These are phyloP conservation scores for Periphyllus acericola DNA, from an alignment of 2,888 invertebrate genomes.

Conservation along the genomic window DNA sequence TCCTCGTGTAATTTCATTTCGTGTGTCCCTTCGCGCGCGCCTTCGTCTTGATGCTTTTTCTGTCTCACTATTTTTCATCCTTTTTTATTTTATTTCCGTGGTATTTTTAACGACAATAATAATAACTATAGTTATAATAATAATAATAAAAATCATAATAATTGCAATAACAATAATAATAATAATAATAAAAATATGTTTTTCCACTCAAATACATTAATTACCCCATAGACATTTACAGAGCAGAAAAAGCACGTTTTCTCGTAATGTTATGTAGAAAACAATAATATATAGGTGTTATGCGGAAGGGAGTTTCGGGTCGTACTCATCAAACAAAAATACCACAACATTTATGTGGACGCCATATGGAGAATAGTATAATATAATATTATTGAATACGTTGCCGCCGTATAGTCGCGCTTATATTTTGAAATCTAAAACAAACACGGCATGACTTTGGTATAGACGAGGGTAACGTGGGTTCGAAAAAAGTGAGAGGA, in stretches of 20 bases:
- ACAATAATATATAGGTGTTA: not conserved
- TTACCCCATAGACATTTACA: not conserved
- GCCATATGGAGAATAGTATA: not conserved
- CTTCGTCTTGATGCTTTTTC: not conserved
- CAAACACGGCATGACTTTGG: not conserved
- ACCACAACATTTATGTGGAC: not conserved
- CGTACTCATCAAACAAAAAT: not conserved
- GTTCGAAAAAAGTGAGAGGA: not conserved
- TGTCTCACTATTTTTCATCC: not conserved
- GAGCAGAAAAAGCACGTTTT: not conserved
- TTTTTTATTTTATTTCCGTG: not conserved
- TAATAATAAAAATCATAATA: not conserved
- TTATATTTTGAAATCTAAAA: not conserved
- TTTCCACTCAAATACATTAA: not conserved
- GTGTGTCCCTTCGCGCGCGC: not conserved
- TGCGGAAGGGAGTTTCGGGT: not conserved
- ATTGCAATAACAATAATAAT: not conserved
- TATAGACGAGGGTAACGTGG: not conserved
- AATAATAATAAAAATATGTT: not conserved
- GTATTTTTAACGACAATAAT: not conserved
- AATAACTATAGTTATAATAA: not conserved
- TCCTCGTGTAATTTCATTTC: slow-evolving; percentile 41
- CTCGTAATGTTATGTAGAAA: not conserved
- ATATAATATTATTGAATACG: not conserved
- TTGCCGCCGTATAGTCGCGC: not conserved